A percentile compares a stretch with the other conserved stretches of the same genome.
Conservation (phyloP, 2,888 invertebrate genomes). For the Caenorhabditis parvicauda region DNA sequence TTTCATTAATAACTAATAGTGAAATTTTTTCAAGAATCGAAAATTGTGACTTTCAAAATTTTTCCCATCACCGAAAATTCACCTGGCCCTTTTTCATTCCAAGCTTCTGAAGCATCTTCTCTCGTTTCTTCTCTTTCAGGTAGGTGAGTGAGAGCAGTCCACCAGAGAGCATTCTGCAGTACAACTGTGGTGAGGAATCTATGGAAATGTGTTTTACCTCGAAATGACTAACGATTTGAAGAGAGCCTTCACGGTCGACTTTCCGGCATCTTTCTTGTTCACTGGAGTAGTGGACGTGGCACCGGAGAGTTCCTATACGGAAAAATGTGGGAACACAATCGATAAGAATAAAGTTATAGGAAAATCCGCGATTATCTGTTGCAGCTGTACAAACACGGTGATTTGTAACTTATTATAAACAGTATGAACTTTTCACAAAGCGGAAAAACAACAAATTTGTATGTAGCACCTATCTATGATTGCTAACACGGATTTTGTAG, state of each 20-base stretch:
- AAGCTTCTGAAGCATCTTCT: slow-evolving; percentile 62
- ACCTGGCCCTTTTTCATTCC: slow-evolving; percentile 56
- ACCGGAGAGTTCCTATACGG: too few species aligned
- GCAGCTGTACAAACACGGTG: too few species aligned
- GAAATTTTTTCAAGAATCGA: too few species aligned
- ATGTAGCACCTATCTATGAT: too few species aligned
- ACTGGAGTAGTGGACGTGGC: slow-evolving; percentile 29
- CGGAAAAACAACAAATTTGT: not conserved
- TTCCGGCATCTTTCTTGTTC: slow-evolving; percentile 35
- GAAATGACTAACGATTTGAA: slow-evolving; percentile 52
- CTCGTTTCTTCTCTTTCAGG: slow-evolving; percentile 60
- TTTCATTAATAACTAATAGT: slow-evolving; percentile 8
- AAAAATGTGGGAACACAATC: too few species aligned
- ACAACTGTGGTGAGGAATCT: not conserved
- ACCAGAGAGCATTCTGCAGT: slow-evolving; percentile 20
- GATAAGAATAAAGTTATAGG: slow-evolving; percentile 6
- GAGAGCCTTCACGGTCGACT: slow-evolving; percentile 56
- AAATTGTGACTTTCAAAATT: not conserved
- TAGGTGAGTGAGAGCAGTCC: slow-evolving; percentile 50
- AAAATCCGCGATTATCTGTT: too few species aligned
- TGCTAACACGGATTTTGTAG: too few species aligned
- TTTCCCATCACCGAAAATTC: not conserved
- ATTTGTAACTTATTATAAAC: too few species aligned
- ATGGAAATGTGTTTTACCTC: slow-evolving; percentile 3
- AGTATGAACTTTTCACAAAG: too few species aligned